Base-by-base conservation (phyloP, 2,113 vertebrate genomes). In the Oncorhynchus mykiss region DNA sequence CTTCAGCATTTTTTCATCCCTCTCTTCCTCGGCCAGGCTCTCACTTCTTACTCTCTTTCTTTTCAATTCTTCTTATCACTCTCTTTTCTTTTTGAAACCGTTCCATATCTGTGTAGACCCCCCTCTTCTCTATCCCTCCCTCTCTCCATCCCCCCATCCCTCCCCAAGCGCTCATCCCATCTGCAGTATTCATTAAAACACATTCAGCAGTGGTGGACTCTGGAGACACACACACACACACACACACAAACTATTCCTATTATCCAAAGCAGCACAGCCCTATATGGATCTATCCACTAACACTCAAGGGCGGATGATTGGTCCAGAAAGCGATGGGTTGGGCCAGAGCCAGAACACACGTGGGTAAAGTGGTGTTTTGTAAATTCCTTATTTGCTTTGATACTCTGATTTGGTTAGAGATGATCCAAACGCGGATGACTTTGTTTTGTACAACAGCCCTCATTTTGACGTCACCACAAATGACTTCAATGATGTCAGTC, bases 101-200 rank as follows among this genome's bases (percentile, higher is more conserved):
- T 60, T 65, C 76, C 79, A 73, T 74, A 73, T 82, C 78, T 88
- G 85, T 60, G 82, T 88, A 82, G 84, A 88, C 16, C 66, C 54
- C n/a, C 27, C 54, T 11, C 78, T n/a, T 16, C 70, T n/a, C 9
- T 25, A 29, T 67, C 29, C 66, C 18, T 48, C 31, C n/a, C 27
- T 4, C 22, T 5, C 20, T 16, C 22, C 48, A 54, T 31, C 62
- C 83, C 82, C 82, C 85, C 83, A 83, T 86, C 75, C 77, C 81
- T 85, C 87, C 82, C 84, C 84, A 80, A 82, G 88, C 86, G 80
- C 88, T 82, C 76, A 72, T 83, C 82, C 78, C 76, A 48, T 78
- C 79, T 70, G 75, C 80, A 74, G 79, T 82, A 82, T 87, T 90
- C 85, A 90, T 89, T 90, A 90, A 88, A 90, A 87, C 72, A 74